Base-by-base conservation (phyloP, 2,797 vertebrate species). In the Gymnoscopelus braueri region DNA sequence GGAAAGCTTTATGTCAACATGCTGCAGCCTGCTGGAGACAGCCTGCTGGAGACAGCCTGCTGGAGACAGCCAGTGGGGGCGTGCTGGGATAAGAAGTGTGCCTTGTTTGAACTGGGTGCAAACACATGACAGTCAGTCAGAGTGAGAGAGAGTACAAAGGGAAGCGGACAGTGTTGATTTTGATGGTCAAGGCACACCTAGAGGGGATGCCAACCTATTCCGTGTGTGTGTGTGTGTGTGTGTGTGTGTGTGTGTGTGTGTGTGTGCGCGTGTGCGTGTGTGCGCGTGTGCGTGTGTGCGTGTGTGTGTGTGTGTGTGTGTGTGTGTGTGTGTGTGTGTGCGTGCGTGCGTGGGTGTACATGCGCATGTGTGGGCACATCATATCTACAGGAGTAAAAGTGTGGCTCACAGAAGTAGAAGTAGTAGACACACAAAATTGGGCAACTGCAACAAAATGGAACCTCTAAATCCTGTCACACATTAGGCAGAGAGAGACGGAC, bases 71-170 rank as follows among this genome's bases (percentile, higher is more conserved):
- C 14, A 59, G 15, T 10, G 13, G 50, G 54, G 35, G 50, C 24
- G 23, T 58, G 5, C 35, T 52, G 8, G 14, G 39, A 51, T 14
- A 63, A 50, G 49, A 59, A 66, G 58, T 69, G 55, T 61, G 35
- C 24, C 19, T 52, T 71, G 9, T 59, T 54, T 58, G 9, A 55
- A 53, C 15, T 5, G 32, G 24, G 63, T 52, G 44, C 50, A 63
- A 64, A 75, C 39, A 50, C 59, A 67, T 50, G 63, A 60, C 64
- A 68, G 63, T 63, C 69, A 44, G 24, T 75, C 47, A 67, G 3
- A 71, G 64, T 54, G 51, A 64, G 35, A 26, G 26, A 23, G 8
- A n/a, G 53, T 13, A 29, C 19, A 14, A 52, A 50, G 12, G 32
- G 8, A 59, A 23, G 26, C n/a, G 66, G 57, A 50, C 12, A 32